Evolutionary conservation across 2,113 vertebrate species (phyloP).

Genomic region (Pterocles orientalis): DNA sequence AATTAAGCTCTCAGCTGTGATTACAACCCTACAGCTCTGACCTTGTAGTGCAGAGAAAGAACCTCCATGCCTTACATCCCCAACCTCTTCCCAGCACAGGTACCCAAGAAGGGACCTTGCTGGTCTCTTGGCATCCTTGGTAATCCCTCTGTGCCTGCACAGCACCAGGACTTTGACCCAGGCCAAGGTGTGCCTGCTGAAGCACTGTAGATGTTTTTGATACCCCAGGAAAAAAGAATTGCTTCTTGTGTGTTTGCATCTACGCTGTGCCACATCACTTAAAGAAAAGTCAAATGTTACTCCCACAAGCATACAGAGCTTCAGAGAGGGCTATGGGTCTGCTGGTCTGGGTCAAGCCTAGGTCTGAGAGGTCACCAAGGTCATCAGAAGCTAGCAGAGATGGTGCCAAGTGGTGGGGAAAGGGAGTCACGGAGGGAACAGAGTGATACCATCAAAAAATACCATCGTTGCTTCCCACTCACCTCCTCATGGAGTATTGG

Average conservation of each 20-base stretch:
- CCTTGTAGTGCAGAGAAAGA: background rate
- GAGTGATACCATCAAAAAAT: background rate
- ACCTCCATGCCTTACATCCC: background rate
- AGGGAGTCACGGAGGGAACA: background rate
- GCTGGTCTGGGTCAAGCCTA: background rate
- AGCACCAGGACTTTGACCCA: background rate
- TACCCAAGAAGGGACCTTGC: background rate
- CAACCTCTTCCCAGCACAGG: background rate
- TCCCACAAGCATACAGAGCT: background rate
- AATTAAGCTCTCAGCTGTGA: background rate
- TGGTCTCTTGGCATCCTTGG: background rate
- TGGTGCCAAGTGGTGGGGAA: background rate
- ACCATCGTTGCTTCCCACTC: background rate
- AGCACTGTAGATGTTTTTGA: background rate
- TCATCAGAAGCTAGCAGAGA: background rate
- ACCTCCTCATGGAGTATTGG: background rate
- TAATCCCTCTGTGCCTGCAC: background rate
- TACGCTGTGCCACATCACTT: fast-evolving
- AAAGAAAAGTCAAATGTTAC: background rate
- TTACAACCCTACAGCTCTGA: background rate
- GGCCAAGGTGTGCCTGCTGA: background rate
- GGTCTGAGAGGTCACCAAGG: background rate
- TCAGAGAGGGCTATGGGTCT: background rate
- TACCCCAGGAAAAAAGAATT: background rate
- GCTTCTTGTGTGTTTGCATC: background rate